A percentile compares a stretch with the other conserved stretches of the same genome.
Evolutionary conservation across 2,888 invertebrate species (phyloP).

Genomic region (Lapara coniferarum): DNA sequence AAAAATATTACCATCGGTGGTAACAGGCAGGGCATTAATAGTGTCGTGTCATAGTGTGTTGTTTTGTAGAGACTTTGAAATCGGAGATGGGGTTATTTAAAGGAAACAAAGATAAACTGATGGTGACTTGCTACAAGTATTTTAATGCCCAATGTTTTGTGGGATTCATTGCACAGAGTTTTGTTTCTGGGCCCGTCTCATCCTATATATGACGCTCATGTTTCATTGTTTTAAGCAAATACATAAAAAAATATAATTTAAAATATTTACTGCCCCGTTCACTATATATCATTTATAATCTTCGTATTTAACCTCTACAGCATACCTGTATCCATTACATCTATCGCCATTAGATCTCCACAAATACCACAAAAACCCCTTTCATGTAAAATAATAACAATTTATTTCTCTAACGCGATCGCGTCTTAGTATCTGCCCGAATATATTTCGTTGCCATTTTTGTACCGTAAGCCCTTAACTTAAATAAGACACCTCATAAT

Average conservation of each 20-base stretch:
- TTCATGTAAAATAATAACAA: slow-evolving; percentile 13
- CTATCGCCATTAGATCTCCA: not conserved
- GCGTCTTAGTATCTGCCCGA: not conserved
- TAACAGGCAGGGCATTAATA: slow-evolving; percentile 39
- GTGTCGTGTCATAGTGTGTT: slow-evolving; percentile 33
- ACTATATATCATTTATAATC: not conserved
- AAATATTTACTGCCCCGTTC: not conserved
- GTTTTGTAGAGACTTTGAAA: not conserved
- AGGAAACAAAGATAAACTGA: too few relatives aligned
- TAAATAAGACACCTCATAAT: slow-evolving; percentile 19
- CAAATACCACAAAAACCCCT: not conserved
- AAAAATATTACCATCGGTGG: slow-evolving; percentile 48
- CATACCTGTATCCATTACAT: not conserved
- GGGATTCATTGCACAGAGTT: too few relatives aligned
- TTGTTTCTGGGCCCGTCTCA: too few relatives aligned
- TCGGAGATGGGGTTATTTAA: not conserved
- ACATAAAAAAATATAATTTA: too few relatives aligned
- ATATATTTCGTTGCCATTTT: slow-evolving; percentile 19
- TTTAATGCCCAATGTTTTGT: too few relatives aligned
- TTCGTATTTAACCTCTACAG: not conserved
- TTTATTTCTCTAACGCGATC: slow-evolving; percentile 19
- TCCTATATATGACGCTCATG: too few relatives aligned
- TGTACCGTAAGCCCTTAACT: slow-evolving; percentile 3
- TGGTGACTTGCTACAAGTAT: too few relatives aligned
- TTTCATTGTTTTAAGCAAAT: too few relatives aligned